Evolutionary conservation across 2,113 vertebrate genomes (phyloP).

Genomic region (Chamaetylas fuelleborni): DNA sequence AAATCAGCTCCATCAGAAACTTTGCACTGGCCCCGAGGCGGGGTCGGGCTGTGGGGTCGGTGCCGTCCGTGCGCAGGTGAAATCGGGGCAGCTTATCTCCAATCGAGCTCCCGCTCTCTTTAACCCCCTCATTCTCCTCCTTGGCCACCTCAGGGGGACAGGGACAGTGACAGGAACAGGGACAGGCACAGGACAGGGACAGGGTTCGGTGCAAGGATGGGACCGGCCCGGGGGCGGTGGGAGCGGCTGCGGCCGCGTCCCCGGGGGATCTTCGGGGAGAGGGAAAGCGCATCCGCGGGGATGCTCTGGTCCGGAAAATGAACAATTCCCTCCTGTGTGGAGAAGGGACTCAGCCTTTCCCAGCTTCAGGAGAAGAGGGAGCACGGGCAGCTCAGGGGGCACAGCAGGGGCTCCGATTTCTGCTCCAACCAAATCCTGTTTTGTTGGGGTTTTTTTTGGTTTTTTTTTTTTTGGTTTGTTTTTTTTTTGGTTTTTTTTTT

Average conservation of each 20-base stretch:
- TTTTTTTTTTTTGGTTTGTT: background rate
- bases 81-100: background rate
- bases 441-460: background rate
- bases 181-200: too few species aligned
- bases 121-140: background rate
- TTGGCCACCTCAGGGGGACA: background rate
- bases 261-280: background rate
- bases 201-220: background rate
- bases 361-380: background rate
- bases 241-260: background rate
- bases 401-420: background rate
- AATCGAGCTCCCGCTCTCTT: background rate
- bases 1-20: background rate
- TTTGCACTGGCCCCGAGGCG: accelerated
- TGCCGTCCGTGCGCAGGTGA: background rate
- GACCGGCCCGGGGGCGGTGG: too few species aligned
- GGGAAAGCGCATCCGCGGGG: background rate
- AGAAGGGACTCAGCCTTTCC: background rate
- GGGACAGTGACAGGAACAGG: background rate
- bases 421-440: background rate
- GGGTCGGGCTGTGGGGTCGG: too few species aligned
- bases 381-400: background rate
- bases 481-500: too few species aligned
- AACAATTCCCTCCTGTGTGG: background rate
- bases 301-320: background rate